Evolutionary conservation across 2,888 invertebrate genomes (phyloP).

Genomic region (Latrodectus elegans): DNA sequence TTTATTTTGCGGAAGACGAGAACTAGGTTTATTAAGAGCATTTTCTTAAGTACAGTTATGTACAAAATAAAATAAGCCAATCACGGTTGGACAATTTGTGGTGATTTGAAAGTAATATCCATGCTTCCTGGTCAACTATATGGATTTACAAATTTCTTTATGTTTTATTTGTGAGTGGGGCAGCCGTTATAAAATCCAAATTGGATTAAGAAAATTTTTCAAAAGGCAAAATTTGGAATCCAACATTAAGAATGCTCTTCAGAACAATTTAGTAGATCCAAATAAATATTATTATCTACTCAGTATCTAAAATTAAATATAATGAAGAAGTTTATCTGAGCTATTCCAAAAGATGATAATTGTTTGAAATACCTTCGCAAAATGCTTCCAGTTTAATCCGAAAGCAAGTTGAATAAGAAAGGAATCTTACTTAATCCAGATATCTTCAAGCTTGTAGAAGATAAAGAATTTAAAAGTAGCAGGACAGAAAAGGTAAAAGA

Average conservation of each 20-base stretch:
- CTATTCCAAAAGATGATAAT: no score
- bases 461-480: background rate
- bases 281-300: no score
- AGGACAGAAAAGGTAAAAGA: background rate
- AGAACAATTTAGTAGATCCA: background rate
- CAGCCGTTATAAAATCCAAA: background rate
- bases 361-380: background rate
- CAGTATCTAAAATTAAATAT: no score
- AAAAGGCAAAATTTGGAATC: slow-evolving; percentile 1
- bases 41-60: background rate
- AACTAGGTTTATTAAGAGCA: background rate
- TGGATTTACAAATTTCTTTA: background rate
- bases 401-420: slow-evolving; percentile 13
- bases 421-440: background rate
- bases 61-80: slow-evolving; percentile 11
- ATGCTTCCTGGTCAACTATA: slow-evolving; percentile 14
- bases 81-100: slow-evolving; percentile 26
- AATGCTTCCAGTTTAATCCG: background rate
- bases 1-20: no score
- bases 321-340: no score
- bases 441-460: background rate
- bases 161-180: slow-evolving; percentile 26
- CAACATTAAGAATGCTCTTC: background rate
- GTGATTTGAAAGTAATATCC: slow-evolving; percentile 17
- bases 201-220: slow-evolving; percentile 4